phyloP scores from a whole-genome alignment of 2,113 vertebrate species.

The Micromys minutus region DNA sequence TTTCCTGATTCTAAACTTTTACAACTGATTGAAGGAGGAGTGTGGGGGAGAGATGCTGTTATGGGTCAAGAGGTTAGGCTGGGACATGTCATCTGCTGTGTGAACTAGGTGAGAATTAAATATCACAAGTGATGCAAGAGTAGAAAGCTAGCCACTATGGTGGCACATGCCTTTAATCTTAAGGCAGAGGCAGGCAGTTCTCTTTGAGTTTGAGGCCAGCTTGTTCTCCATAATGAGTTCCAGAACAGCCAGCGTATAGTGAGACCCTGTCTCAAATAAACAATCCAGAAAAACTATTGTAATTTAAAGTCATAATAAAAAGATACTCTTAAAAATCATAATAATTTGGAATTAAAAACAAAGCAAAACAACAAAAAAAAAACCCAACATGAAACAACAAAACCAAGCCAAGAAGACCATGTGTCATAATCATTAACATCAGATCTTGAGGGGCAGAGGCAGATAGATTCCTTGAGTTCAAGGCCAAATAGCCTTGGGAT shows the following conservation, averaged over 20 bases:
- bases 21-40: neutral
- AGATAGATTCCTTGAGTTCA: neutral
- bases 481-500: neutral
- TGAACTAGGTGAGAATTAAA: neutral
- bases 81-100: neutral
- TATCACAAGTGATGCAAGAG: neutral
- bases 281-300: neutral
- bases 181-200: neutral
- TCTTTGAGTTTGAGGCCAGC: neutral
- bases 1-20: slow-evolving; percentile 34
- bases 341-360: neutral
- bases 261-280: neutral
- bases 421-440: neutral
- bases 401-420: neutral
- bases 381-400: too few species aligned
- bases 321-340: neutral
- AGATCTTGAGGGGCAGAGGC: neutral
- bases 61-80: neutral
- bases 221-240: neutral
- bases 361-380: too few species aligned
- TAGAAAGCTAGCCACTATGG: neutral
- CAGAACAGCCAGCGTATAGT: neutral
- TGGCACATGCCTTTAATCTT: neutral
- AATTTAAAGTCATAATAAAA: neutral
- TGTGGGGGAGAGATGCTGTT: neutral